Evolutionary conservation across 2,113 vertebrate species (phyloP), one percentile per base, ranked within the genome.

Genomic region (Microcebus ravelobensis): DNA sequence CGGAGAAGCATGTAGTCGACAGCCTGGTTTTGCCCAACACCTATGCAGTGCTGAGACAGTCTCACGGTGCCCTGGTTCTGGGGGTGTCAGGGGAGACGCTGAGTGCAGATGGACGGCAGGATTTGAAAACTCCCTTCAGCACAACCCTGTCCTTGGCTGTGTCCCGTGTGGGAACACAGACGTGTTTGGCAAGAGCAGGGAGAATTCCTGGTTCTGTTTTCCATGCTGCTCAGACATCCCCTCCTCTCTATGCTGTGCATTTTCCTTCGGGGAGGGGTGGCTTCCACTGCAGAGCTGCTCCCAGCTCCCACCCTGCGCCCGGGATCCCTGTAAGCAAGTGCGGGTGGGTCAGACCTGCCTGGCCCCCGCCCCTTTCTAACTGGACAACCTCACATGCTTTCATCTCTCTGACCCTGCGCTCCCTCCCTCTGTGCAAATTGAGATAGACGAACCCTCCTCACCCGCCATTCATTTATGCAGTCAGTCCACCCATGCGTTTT

Each of bases 271-370:
- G 67, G 55, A 42, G 45, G 34, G 10, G 15, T 0, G 2, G 8
- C n/a, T 61, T 68, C 85, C n/a, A 4, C 45, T 52, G 52, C 57
- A 9, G 11, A 83, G n/a, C 34, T 1, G 45, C 90, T 25, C 55
- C 48, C 8, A 6, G 5, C 0, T 21, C 31, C 2, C 0, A 0
- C 5, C 42, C 0, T 25, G 29, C 8, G 5, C 20, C 71, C 34
- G 9, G 6, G 55, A 29, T 45, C n/a, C 12, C 68, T 25, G 42
- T 5, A 63, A 63, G 12, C 2, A 6, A 68, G 45, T 10, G 20
- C 27, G 4, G 25, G 21, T 42, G 20, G n/a, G 20, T 14, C 12
- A 10, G 61, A 82, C 31, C n/a, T 42, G 52, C 29, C 20, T 1
- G 4, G 36, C 4, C 36, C 15, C 21, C 3, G n/a, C 39, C 36